phyloP scores from a whole-genome alignment of 2,888 invertebrate genomes.

The Aspidiotus rigidus region DNA sequence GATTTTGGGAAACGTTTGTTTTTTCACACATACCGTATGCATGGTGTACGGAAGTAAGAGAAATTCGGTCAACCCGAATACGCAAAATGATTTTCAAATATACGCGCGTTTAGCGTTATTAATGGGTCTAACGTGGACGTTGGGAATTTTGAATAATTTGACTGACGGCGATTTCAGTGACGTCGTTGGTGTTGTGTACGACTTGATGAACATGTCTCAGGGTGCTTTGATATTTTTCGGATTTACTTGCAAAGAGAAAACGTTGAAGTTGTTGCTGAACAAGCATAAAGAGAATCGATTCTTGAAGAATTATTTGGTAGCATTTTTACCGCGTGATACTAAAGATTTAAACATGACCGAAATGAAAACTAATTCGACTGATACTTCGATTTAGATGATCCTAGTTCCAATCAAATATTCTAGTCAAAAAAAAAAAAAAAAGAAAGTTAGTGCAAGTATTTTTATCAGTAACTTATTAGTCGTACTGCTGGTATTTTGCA shows the following conservation, averaged over 20 bases:
- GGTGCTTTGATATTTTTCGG: constrained; percentile 47
- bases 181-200: constrained; percentile 45
- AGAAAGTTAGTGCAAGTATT: too few relatives aligned
- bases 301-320: neutral
- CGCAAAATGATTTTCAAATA: constrained; percentile 42
- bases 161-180: constrained; percentile 42
- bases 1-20: constrained; percentile 42
- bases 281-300: constrained; percentile 17
- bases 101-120: constrained; percentile 46
- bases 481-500: too few relatives aligned
- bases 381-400: too few relatives aligned
- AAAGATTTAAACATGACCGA: too few relatives aligned
- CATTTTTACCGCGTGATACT: neutral
- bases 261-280: constrained; percentile 8
- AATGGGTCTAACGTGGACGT: constrained; percentile 47
- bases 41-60: constrained; percentile 44
- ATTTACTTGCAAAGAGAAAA: constrained; percentile 43
- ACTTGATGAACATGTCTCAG: constrained; percentile 46
- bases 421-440: too few relatives aligned
- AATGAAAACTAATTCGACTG: too few relatives aligned
- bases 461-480: too few relatives aligned
- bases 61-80: constrained; percentile 39
- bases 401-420: too few relatives aligned
- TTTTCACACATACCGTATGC: constrained; percentile 44
- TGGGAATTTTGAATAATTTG: constrained; percentile 41